Conservation (phyloP, 2,888 invertebrate species). For the Mylabris sibirica region DNA sequence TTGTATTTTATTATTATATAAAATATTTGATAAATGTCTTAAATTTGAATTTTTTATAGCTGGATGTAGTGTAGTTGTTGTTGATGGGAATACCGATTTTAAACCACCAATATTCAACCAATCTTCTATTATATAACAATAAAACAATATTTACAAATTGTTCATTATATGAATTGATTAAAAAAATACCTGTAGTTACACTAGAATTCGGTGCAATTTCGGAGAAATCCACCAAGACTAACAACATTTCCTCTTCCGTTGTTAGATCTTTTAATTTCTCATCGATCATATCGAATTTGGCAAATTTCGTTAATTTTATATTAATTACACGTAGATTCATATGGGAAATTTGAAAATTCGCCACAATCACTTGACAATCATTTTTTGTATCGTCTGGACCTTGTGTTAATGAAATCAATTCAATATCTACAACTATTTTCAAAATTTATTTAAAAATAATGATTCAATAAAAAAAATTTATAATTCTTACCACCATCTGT, state of each 20-base stretch:
- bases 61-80: constrained; percentile 45
- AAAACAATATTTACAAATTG: background rate
- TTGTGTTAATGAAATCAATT: constrained; percentile 47
- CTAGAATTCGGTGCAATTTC: constrained; percentile 32
- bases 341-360: constrained; percentile 65
- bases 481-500: constrained; percentile 50
- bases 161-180: background rate
- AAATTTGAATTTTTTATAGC: constrained; percentile 16
- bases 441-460: background rate
- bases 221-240: constrained; percentile 57
- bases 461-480: constrained; percentile 14
- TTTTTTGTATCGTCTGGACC: constrained; percentile 45
- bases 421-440: constrained; percentile 41
- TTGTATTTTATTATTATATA: constrained; percentile 46
- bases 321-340: constrained; percentile 64
- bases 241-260: constrained; percentile 48
- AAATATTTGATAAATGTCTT: constrained; percentile 45
- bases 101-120: constrained; percentile 47
- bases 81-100: constrained; percentile 49
- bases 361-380: constrained; percentile 51
- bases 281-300: constrained; percentile 40
- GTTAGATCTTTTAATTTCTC: constrained; percentile 47
- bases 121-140: constrained; percentile 39
- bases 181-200: constrained; percentile 42
- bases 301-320: constrained; percentile 42